phyloP scores from a whole-genome alignment of 2,888 invertebrate genomes.

The Chrysolina oricalcia region DNA sequence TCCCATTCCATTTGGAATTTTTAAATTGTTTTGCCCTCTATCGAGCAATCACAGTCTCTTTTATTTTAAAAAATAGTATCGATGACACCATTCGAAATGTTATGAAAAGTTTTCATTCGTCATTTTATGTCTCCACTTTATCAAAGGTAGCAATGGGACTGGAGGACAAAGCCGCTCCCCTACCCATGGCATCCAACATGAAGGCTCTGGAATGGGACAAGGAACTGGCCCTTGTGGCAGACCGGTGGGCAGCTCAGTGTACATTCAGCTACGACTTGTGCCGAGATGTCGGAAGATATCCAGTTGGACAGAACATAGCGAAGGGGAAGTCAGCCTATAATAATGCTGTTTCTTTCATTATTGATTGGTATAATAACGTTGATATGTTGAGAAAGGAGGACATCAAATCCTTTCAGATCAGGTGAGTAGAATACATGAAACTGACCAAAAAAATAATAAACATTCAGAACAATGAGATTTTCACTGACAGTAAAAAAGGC shows the following conservation, averaged over 20 bases:
- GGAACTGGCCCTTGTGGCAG: slow-evolving; percentile 69
- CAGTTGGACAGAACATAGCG: slow-evolving; percentile 71
- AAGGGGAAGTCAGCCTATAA: slow-evolving; percentile 64
- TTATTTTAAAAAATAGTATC: too few species aligned
- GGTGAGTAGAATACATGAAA: slow-evolving; percentile 51
- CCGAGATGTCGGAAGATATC: slow-evolving; percentile 68
- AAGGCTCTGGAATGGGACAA: slow-evolving; percentile 69
- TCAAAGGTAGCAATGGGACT: slow-evolving; percentile 65
- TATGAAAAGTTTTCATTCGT: too few species aligned
- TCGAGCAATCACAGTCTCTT: too few species aligned
- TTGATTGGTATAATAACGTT: slow-evolving; percentile 70
- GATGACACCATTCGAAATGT: too few species aligned
- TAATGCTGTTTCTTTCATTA: slow-evolving; percentile 61
- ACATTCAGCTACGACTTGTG: slow-evolving; percentile 68
- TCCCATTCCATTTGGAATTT: too few species aligned
- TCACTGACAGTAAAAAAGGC: too few species aligned
- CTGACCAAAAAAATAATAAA: neutral
- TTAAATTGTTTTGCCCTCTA: too few species aligned
- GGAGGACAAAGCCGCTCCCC: slow-evolving; percentile 68
- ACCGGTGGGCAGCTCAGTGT: slow-evolving; percentile 72
- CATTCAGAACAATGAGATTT: too few species aligned
- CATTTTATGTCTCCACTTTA: too few species aligned
- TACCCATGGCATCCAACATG: slow-evolving; percentile 69
- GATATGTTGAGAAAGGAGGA: slow-evolving; percentile 57
- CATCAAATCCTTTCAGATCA: slow-evolving; percentile 54